Conservation (phyloP, 2,888 invertebrate species). For the Pristionchus japonicus region DNA sequence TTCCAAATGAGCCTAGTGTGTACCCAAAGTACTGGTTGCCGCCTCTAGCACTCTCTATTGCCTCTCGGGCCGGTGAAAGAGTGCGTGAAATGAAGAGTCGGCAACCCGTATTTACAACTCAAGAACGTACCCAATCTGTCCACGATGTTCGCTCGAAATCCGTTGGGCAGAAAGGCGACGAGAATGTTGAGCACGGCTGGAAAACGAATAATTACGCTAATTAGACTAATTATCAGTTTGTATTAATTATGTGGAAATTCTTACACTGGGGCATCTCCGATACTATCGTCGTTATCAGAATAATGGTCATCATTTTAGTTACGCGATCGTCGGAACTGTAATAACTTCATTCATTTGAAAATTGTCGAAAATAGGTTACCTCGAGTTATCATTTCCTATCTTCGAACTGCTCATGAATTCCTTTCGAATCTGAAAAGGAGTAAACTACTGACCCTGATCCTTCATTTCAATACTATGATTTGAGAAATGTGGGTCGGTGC, state of each 20-base stretch:
- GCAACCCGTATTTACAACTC: too few species aligned
- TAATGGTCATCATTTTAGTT: slow-evolving; percentile 4
- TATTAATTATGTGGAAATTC: background rate
- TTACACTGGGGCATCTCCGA: slow-evolving; percentile 2
- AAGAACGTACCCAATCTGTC: background rate
- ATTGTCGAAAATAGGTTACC: background rate
- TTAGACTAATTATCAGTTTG: too few species aligned
- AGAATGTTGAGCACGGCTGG: background rate
- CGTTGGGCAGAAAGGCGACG: background rate
- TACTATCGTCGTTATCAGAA: background rate
- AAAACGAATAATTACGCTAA: too few species aligned
- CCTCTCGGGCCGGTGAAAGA: too few species aligned
- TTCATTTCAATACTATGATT: too few species aligned
- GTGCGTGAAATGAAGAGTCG: too few species aligned
- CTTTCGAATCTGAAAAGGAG: background rate
- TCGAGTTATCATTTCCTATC: background rate
- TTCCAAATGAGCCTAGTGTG: too few species aligned
- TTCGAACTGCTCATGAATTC: slow-evolving; percentile 3
- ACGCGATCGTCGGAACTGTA: slow-evolving; percentile 9
- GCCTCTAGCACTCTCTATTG: too few species aligned
- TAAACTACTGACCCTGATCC: too few species aligned
- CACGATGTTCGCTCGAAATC: slow-evolving; percentile 4
- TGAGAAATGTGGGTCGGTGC: too few species aligned
- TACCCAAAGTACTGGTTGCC: too few species aligned
- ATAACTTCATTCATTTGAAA: background rate